Base-by-base conservation (phyloP, 1,140 invertebrate species). In the Cyclargus thomasi region DNA sequence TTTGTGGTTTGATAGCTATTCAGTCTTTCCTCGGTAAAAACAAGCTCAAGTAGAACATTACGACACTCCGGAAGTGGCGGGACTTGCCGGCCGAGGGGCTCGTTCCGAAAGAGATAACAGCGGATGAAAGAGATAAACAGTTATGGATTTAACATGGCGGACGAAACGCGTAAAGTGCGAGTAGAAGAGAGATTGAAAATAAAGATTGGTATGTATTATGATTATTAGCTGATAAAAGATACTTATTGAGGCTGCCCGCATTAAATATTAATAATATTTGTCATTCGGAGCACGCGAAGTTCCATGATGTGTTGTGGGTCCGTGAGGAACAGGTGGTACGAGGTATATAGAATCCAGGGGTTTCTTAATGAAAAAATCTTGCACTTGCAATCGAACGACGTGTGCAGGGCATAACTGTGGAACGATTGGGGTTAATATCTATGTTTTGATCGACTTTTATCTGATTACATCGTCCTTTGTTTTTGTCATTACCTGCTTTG, bases 121-220 rank as follows among this genome's bases (percentile, higher is more conserved):
- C 86, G 88, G 84, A 90, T 88, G 85, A 87, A 90, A 89, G 86
- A 88, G 86, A 88, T 87, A 89, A 85, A 86, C 90, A 92, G 92
- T 92, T 92, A 94, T 94, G 94, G 93, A 94, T 93, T 92, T 94
- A 95, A 95, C 93, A 96, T 96, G 95, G 95, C 95, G 92, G 95
- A 95, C 92, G 94, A 94, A 91, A 94, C 93, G 92, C 94, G 93
- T 93, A 94, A 95, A 93, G 95, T 96, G 92, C 94, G 95, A 92
- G 93, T 95, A 91, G 95, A 95, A 90, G 95, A 96, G 93, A 93
- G 95, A 90, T 93, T 96, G 90, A 96, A 94, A 94, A 95, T 96
- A 85, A 96, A 96, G 94, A 96, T 96, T 83, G 95, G 95, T 96
- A 93, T 90, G 94, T 93, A 91, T 68, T 67, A 63, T 75, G 78